These are phyloP conservation scores for Glossophaga mutica DNA, from an alignment of 2,797 vertebrate species.

Conservation along the genomic window DNA sequence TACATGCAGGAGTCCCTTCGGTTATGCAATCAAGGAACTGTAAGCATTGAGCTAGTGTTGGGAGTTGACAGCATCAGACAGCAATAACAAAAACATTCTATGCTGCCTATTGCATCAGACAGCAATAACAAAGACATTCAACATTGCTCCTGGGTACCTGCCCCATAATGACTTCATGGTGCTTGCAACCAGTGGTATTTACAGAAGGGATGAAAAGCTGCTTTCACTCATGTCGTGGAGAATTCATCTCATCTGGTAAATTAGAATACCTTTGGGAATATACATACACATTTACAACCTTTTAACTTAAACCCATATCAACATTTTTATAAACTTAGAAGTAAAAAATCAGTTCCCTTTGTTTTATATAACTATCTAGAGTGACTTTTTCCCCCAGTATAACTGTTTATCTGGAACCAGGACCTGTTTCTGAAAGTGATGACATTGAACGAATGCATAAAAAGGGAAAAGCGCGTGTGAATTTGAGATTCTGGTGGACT, in stretches of 20 bases:
- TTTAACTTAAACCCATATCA: not conserved
- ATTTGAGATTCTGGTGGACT: not conserved
- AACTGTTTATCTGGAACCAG: not conserved
- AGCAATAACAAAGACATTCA: not conserved
- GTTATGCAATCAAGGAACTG: not conserved
- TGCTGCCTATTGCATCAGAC: no score
- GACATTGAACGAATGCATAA: not conserved
- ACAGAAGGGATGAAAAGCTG: not conserved
- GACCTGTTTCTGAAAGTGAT: not conserved
- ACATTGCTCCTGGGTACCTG: not conserved
- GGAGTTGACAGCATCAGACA: not conserved
- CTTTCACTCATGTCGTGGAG: not conserved
- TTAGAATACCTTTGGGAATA: not conserved
- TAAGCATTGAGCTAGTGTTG: not conserved
- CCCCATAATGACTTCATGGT: not conserved
- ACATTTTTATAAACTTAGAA: not conserved
- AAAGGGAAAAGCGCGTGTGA: not conserved
- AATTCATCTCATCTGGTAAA: not conserved
- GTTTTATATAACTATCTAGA: not conserved
- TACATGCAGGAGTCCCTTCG: not conserved
- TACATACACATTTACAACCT: not conserved
- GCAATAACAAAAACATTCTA: not conserved
- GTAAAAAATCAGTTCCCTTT: not conserved
- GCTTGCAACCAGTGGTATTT: not conserved
- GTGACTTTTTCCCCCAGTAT: not conserved